A percentile compares a stretch with the other conserved stretches of the same genome.
Evolutionary conservation across 2,888 invertebrate species (phyloP).

Genomic region (Eupithecia pulchellata): DNA sequence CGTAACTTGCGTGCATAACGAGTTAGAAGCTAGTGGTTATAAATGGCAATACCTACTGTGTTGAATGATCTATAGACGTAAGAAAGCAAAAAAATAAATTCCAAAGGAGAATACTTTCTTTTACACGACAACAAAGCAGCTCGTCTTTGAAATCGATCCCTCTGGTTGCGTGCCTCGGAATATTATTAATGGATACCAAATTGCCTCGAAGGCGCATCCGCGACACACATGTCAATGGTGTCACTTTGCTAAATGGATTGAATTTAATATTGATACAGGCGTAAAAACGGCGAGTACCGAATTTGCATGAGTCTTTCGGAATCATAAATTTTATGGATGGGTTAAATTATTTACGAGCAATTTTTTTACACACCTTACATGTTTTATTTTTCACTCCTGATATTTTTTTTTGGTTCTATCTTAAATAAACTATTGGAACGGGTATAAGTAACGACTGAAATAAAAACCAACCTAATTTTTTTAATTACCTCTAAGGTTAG

Average conservation of each 20-base stretch:
- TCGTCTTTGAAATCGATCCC: constrained; percentile 23
- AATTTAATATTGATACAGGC: constrained; percentile 54
- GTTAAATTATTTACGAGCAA: constrained; percentile 24
- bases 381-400: background rate
- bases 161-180: constrained; percentile 61
- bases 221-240: constrained; percentile 57
- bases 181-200: constrained; percentile 77
- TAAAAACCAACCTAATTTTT: too few relatives aligned
- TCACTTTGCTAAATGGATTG: constrained; percentile 64
- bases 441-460: too few relatives aligned
- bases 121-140: constrained; percentile 3
- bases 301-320: constrained; percentile 24
- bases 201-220: constrained; percentile 71
- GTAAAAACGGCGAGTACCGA: constrained; percentile 31
- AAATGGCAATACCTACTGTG: background rate
- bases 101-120: constrained; percentile 6
- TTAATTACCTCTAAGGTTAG: too few relatives aligned
- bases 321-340: constrained; percentile 30
- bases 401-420: too few relatives aligned
- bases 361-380: too few relatives aligned
- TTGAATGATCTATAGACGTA: background rate
- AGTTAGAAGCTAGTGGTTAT: background rate
- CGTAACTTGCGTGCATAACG: background rate
- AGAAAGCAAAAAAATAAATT: background rate
- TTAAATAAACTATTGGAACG: too few relatives aligned